These are phyloP conservation scores for Petrocephalus schoutedeni DNA, from an alignment of 2,797 vertebrate genomes.

Conservation along the genomic window DNA sequence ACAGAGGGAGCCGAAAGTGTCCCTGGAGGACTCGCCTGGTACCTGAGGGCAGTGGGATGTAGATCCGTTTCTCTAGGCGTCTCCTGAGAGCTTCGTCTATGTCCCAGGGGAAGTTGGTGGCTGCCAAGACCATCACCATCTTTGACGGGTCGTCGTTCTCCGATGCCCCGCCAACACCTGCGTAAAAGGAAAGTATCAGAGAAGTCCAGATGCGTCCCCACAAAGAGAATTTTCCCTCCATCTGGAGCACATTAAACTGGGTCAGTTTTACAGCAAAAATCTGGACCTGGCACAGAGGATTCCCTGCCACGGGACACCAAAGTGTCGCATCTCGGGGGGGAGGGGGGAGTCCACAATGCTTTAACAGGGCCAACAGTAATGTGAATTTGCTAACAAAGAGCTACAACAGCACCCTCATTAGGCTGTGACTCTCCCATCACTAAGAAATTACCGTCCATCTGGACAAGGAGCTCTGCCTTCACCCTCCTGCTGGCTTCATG, in stretches of 20 bases:
- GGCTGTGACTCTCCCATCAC: neutral
- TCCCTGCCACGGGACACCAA: neutral
- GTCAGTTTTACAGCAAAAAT: neutral
- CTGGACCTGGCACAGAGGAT: neutral
- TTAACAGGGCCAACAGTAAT: neutral
- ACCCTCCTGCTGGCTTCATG: slow-evolving; percentile 94
- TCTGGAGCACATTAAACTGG: neutral
- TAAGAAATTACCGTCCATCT: slow-evolving; percentile 84
- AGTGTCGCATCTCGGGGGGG: neutral
- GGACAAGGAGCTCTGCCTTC: slow-evolving; percentile 91
- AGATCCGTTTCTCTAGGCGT: slow-evolving; percentile 94
- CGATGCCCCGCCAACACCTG: slow-evolving; percentile 87
- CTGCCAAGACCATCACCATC: slow-evolving; percentile 98
- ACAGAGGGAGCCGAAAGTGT: neutral
- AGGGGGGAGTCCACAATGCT: neutral
- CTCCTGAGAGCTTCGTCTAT: slow-evolving; percentile 94
- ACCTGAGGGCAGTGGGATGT: slow-evolving; percentile 96
- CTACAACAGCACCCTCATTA: neutral
- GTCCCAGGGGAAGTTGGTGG: slow-evolving; percentile 99
- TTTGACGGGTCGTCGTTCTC: slow-evolving; percentile 96
- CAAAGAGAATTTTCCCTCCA: neutral
- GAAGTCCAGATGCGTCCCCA: neutral
- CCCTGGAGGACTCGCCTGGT: slow-evolving; percentile 32
- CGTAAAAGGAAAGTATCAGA: neutral
- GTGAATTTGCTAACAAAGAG: neutral